Base-by-base conservation (phyloP, 2,797 vertebrate species). In the Betta splendens region DNA sequence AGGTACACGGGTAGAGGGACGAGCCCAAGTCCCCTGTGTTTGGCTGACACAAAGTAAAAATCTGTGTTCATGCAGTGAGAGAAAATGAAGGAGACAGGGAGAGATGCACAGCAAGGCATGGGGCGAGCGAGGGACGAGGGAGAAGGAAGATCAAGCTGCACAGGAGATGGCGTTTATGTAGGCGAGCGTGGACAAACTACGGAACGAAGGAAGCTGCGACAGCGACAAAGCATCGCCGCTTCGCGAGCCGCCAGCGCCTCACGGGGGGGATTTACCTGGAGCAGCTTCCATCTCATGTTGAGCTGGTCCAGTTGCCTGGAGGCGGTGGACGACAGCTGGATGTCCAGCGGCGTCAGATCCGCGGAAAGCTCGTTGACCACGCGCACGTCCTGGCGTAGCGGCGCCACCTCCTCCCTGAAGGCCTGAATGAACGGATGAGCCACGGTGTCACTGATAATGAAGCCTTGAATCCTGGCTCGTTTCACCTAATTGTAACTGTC, bases 261-360 rank as follows among this genome's bases (percentile, higher is more conserved):
- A 3, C 17, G 23, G 20, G 38, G 26, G 20, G 38, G 17, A 53
- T 50, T 57, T 89, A 99, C 97, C 96, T 98, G 95, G 3, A 98
- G 76, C 35, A 96, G 91, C 59, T 97, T 97, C 95, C 97, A 98
- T 23, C 94, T 91, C 91, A 96, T 95, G 83, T 98, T 98, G 64
- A 98, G 94, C 79, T 97, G 94, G 86, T 98, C 97, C 39, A 97
- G 89, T 64, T 99, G 95, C 72, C 93, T 93, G 78, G 92, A 94
- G 85, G 94, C 93, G 36, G 93, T 97, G 69, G 95, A 90, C 21
- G 97, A 98, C 9, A 95, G 92, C 85, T 96, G 95, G 67, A 98
- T 93, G 69, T 98, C 96, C 81, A 98, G 88, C 0, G 95, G 94
- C 5, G 93, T 92, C 42, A 98, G 89, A 45, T 97, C 95, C 37